These are phyloP conservation scores for Pimpla rufipes DNA, from an alignment of 2,888 invertebrate species.

Conservation along the genomic window DNA sequence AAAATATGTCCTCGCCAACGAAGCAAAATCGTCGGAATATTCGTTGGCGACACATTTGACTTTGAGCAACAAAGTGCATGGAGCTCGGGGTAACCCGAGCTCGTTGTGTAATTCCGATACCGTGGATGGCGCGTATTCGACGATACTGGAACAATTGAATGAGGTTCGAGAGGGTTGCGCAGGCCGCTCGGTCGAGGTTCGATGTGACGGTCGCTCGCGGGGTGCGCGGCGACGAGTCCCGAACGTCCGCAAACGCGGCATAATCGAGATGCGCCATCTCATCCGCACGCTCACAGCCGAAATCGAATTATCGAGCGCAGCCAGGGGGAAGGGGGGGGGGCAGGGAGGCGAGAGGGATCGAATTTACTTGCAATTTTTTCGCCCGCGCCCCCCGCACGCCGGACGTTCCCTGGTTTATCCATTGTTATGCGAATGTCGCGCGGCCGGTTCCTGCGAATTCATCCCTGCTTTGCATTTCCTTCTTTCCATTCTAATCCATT, in stretches of 20 bases:
- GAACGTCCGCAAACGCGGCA: slow-evolving; percentile 23
- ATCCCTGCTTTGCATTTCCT: slow-evolving; percentile 60
- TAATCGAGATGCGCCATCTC: slow-evolving; percentile 38
- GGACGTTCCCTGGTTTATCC: slow-evolving; percentile 17
- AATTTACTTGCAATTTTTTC: slow-evolving; percentile 46
- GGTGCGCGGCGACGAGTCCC: neutral
- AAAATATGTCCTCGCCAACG: neutral
- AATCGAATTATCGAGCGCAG: slow-evolving; percentile 70
- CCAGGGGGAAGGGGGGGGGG: too few species aligned
- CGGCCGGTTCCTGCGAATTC: slow-evolving; percentile 37
- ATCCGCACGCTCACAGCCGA: neutral
- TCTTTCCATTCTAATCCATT: slow-evolving; percentile 65
- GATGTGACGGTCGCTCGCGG: neutral
- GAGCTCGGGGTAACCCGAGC: slow-evolving; percentile 3
- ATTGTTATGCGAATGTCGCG: slow-evolving; percentile 57
- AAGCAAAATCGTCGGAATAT: neutral
- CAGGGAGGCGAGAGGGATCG: slow-evolving; percentile 6
- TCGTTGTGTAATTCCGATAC: slow-evolving; percentile 27
- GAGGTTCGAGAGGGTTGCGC: slow-evolving; percentile 3
- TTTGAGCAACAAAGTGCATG: slow-evolving; percentile 20
- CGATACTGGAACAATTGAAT: slow-evolving; percentile 29
- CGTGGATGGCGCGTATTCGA: slow-evolving; percentile 21
- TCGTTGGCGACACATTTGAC: slow-evolving; percentile 16
- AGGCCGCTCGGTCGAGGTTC: neutral
- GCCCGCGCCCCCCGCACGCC: too few species aligned